These are phyloP conservation scores for Melieria crassipennis DNA, from an alignment of 2,888 invertebrate genomes.

Conservation along the genomic window DNA sequence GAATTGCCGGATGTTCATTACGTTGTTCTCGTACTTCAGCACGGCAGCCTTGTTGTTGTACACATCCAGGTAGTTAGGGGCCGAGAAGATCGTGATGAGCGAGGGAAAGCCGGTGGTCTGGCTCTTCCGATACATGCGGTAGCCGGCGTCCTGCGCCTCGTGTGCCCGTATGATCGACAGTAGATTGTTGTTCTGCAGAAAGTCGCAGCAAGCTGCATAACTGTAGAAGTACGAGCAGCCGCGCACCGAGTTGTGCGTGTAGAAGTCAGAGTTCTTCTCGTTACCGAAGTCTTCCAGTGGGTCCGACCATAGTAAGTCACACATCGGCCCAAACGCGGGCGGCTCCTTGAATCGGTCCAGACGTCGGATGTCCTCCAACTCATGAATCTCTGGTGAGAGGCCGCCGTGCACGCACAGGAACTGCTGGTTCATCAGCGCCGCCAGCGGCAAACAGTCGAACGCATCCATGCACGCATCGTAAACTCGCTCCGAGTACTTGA, in stretches of 20 bases:
- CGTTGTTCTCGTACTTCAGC: constrained; percentile 99
- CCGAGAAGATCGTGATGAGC: constrained; percentile 99
- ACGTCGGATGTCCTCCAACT: constrained; percentile 96
- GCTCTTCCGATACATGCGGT: constrained; percentile 99
- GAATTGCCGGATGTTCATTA: constrained; percentile 99
- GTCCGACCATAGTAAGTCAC: constrained; percentile 99
- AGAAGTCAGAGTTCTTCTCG: constrained; percentile 96
- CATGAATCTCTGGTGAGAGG: constrained; percentile 98
- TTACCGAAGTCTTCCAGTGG: constrained; percentile 99
- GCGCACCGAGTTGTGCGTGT: constrained; percentile 99
- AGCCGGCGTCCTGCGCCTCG: constrained; percentile 98
- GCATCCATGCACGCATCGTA: constrained; percentile 99
- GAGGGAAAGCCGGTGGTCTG: constrained; percentile 99
- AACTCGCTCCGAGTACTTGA: constrained; percentile 99
- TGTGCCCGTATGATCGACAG: constrained; percentile 99
- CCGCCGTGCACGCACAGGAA: constrained; percentile 99
- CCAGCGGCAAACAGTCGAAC: constrained; percentile 98
- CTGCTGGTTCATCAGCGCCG: constrained; percentile 99
- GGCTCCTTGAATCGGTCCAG: constrained; percentile 99
- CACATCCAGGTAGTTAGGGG: constrained; percentile 99
- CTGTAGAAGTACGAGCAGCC: constrained; percentile 99
- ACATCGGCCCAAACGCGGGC: constrained; percentile 99
- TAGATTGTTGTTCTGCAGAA: constrained; percentile 99
- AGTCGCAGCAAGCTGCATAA: constrained; percentile 99
- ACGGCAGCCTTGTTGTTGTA: constrained; percentile 99